These are phyloP conservation scores for Papilio glaucus DNA, from an alignment of 1,140 invertebrate species.

Conservation along the genomic window DNA sequence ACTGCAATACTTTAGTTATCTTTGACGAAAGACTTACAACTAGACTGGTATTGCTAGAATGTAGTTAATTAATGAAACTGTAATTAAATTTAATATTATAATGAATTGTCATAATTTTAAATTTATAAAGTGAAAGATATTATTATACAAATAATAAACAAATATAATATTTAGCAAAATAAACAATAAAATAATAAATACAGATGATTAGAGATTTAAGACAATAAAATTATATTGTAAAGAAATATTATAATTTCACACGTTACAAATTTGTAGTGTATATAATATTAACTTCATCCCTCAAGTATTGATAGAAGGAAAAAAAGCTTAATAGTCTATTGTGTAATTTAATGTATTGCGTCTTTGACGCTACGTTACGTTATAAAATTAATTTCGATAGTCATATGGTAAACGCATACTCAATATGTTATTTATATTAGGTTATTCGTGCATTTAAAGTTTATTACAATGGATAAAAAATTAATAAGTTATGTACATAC, in stretches of 20 bases:
- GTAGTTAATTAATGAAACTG: too few relatives aligned
- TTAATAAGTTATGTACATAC: background rate
- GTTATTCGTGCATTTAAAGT: background rate
- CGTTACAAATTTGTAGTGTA: background rate
- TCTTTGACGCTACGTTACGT: background rate
- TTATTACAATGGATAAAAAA: background rate
- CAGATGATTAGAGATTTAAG: too few relatives aligned
- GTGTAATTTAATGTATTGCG: background rate
- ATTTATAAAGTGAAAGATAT: too few relatives aligned
- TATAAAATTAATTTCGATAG: background rate
- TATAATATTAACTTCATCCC: too few relatives aligned
- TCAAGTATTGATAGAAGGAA: background rate
- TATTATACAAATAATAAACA: too few relatives aligned
- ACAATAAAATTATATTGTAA: too few relatives aligned
- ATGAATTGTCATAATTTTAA: too few relatives aligned
- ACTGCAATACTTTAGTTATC: background rate
- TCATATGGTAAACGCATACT: background rate
- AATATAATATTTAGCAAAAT: too few relatives aligned
- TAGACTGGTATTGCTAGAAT: background rate
- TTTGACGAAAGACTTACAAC: background rate
- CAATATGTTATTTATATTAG: background rate
- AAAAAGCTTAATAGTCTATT: slow-evolving; percentile 1
- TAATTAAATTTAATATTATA: too few relatives aligned
- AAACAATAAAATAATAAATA: too few relatives aligned
- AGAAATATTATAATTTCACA: too few relatives aligned